Percentiles rank a stretch among this genome's conserved stretches.
Evolutionary conservation across 2,113 vertebrate genomes (phyloP).

Genomic region (Melanocharis versteri): DNA sequence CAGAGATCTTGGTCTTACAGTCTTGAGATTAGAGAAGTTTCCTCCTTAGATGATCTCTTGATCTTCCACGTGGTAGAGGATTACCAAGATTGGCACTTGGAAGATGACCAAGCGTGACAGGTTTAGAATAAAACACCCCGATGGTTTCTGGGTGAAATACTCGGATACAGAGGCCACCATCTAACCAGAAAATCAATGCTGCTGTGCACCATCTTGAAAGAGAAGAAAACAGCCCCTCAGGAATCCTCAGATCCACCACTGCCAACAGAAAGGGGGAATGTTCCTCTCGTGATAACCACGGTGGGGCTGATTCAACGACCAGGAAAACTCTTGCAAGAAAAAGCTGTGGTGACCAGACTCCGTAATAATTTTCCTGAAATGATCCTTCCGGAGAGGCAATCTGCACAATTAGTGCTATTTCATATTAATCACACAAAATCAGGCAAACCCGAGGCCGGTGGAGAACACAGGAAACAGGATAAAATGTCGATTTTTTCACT

Average conservation of each 20-base stretch:
- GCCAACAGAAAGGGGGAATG: not conserved
- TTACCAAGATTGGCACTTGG: not conserved
- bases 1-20: no score
- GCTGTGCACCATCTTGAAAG: not conserved
- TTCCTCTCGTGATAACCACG: not conserved
- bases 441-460: not conserved
- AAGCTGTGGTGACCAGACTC: not conserved
- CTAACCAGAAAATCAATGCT: not conserved
- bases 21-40: not conserved
- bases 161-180: accelerated
- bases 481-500: not conserved
- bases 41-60: not conserved
- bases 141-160: not conserved
- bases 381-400: not conserved
- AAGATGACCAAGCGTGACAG: accelerated
- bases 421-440: not conserved
- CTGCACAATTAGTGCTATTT: constrained; percentile 6
- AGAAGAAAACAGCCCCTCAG: not conserved
- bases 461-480: not conserved
- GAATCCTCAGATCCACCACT: accelerated
- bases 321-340: not conserved
- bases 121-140: no score
- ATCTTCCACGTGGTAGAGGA: not conserved
- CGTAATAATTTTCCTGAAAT: not conserved
- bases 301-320: not conserved